These are phyloP conservation scores for Anolis sagrei DNA, from an alignment of 2,113 vertebrate genomes.

Conservation along the genomic window DNA sequence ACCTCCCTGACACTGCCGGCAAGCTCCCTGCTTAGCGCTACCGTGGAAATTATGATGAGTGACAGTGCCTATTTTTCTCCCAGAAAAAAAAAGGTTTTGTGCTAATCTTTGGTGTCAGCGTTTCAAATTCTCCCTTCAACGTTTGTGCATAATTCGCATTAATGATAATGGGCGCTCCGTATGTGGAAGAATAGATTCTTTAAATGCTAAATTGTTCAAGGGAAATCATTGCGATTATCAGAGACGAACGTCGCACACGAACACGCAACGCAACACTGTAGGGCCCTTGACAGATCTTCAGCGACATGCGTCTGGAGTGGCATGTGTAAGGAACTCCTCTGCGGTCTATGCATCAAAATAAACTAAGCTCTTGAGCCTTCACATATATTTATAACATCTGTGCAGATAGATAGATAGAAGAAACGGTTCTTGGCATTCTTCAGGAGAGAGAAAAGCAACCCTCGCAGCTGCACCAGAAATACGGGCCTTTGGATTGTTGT, in stretches of 20 bases:
- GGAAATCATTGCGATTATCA: conserved; percentile 48
- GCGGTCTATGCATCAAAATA: conserved; percentile 49
- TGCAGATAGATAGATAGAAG: conserved; percentile 20
- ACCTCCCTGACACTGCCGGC: conserved; percentile 62
- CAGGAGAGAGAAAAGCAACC: conserved; percentile 22
- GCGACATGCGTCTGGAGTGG: conserved; percentile 18
- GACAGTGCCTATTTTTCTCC: conserved; percentile 51
- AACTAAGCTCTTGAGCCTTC: conserved; percentile 34
- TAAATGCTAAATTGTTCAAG: conserved; percentile 59
- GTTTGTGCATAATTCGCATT: conserved; percentile 56
- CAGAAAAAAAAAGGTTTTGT: conserved; percentile 5
- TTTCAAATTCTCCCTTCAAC: conserved; percentile 36
- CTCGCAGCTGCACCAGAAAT: conserved; percentile 37
- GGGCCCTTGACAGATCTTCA: conserved; percentile 29
- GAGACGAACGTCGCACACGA: conserved; percentile 47
- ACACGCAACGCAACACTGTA: not conserved
- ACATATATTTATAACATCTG: conserved; percentile 48
- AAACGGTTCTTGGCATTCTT: conserved; percentile 14
- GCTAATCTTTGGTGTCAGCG: conserved; percentile 44
- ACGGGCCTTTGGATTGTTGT: conserved; percentile 31
- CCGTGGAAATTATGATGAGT: conserved; percentile 53
- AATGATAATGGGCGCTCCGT: conserved; percentile 48
- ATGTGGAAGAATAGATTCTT: conserved; percentile 40
- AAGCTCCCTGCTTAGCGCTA: conserved; percentile 51
- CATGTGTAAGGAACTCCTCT: conserved; percentile 33